Evolutionary conservation across 2,888 invertebrate species (phyloP), one percentile per base, ranked within the genome.

Genomic region (Volucella bombylans): DNA sequence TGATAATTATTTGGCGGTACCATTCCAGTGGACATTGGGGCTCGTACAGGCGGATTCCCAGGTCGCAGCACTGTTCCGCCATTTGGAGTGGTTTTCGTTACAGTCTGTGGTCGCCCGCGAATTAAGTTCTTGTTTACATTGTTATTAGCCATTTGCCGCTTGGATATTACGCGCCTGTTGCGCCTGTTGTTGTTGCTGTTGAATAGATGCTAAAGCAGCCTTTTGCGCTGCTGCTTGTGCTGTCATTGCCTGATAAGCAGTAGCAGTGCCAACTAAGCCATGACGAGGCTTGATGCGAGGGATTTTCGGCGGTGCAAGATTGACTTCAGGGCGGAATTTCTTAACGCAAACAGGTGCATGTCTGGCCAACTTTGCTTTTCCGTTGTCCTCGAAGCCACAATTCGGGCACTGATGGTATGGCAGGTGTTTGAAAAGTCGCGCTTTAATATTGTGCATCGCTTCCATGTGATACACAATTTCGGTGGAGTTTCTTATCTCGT

Each of bases 351-450:
- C 95, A 81, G 96, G 94, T 87, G 96, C 94, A 93, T 98, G 98
- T 49, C 97, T 94, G 0, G 96, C 96, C 88, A 98, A 92, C 92
- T 97, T 97, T 39, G 96, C 96, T 92, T 97, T 98, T 71, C 97
- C 96, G 89, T 97, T 97, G 88, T 97, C 97, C 91, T 98, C 98
- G 90, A 97, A 98, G 0, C 97, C 96, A 92, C 98, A 98, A 90
- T 97, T 96, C 0, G 96, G 95, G 90, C 98, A 98, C 90, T 97
- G 97, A 91, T 97, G 97, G 91, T 96, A 96, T 0, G 96, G 95
- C 38, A 96, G 95, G 0, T 97, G 96, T 86, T 96, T 94, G 88
- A 97, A 97, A 80, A 98, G 92, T 83, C 96, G 94, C 6, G 97
- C 97, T 88, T 96, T 94, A 14, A 96, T 94, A 87, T 95, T 95